These are phyloP conservation scores for Cherax destructor DNA, from an alignment of 1,140 invertebrate species.

Conservation along the genomic window DNA sequence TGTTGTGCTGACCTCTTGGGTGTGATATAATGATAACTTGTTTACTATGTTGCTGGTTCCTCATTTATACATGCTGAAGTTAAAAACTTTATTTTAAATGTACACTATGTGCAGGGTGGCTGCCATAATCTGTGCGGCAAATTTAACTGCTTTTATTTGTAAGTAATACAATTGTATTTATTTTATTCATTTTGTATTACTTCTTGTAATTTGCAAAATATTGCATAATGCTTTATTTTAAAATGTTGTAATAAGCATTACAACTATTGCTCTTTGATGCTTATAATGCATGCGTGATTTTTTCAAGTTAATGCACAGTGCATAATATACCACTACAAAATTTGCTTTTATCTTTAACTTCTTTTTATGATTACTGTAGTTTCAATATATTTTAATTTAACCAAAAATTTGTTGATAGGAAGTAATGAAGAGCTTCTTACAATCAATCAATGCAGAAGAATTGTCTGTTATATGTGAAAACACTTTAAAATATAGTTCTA, in stretches of 20 bases:
- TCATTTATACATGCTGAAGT: not conserved
- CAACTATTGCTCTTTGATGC: too few species aligned
- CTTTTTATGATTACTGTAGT: not conserved
- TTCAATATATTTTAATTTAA: too few species aligned
- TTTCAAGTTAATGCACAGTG: not conserved
- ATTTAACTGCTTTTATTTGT: too few species aligned
- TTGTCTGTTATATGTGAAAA: too few species aligned
- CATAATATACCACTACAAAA: not conserved
- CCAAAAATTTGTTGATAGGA: not conserved
- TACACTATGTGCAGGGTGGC: not conserved
- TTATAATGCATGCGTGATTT: too few species aligned
- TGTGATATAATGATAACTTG: not conserved
- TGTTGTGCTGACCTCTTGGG: not conserved
- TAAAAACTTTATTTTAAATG: not conserved
- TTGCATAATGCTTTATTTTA: too few species aligned
- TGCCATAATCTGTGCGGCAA: not conserved
- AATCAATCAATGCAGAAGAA: too few species aligned
- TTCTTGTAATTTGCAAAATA: too few species aligned
- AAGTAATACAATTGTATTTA: too few species aligned
- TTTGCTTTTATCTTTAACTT: not conserved
- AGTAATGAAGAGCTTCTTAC: not conserved
- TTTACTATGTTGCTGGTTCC: not conserved
- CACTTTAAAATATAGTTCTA: not conserved
- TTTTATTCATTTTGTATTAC: too few species aligned
- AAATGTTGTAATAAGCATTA: too few species aligned